phyloP scores from a whole-genome alignment of 2,113 vertebrate species.

The Neolamprologus tretocephalus region DNA sequence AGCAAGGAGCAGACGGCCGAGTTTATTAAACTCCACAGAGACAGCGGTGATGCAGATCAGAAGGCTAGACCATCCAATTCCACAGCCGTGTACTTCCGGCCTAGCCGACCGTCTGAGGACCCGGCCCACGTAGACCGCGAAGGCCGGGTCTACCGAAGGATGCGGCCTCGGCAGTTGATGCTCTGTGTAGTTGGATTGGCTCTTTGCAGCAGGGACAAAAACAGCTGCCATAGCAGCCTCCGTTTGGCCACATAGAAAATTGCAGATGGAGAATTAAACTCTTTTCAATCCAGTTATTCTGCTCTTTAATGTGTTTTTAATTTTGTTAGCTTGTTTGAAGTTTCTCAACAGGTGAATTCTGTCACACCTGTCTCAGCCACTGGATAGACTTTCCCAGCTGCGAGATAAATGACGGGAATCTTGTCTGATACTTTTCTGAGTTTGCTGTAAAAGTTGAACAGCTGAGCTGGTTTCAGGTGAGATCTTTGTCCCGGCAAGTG shows the following conservation, averaged over 20 bases:
- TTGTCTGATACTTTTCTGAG: neutral
- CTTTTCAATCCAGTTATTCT: neutral
- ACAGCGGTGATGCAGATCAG: fast-evolving
- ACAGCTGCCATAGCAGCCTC: neutral
- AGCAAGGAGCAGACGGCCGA: neutral
- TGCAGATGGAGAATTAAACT: neutral
- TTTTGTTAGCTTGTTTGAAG: neutral
- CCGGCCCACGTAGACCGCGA: no score
- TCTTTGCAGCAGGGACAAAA: neutral
- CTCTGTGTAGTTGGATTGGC: neutral
- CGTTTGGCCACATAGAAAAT: neutral
- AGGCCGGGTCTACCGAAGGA: neutral
- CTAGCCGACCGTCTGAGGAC: no score
- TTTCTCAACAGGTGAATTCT: neutral
- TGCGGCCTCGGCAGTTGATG: neutral
- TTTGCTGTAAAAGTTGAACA: neutral
- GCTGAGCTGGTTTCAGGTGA: neutral
- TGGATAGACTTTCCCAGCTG: neutral
- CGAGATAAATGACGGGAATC: neutral
- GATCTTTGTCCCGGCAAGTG: neutral
- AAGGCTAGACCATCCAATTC: fast-evolving
- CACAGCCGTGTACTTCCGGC: neutral
- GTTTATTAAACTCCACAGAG: neutral
- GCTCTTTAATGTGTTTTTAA: neutral
- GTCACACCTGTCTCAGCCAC: neutral